Base-by-base conservation (phyloP, 2,888 invertebrate species). In the Drosophila emarginata region DNA sequence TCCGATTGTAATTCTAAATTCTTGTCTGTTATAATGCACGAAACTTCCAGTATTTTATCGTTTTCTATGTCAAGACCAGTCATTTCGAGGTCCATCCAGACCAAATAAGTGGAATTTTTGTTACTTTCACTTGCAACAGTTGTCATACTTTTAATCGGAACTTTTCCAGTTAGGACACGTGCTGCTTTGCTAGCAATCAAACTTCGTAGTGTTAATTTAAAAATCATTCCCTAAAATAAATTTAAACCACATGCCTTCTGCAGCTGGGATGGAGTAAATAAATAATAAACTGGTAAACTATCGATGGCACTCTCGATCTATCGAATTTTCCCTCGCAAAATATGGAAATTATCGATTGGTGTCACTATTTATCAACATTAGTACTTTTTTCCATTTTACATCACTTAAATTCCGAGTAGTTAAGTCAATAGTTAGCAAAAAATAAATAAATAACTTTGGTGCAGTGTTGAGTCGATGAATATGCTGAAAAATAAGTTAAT, bases 1-100 rank as follows among this genome's bases (percentile, higher is more conserved):
- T 94, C 94, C 2, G 96, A 96, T 39, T 97, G 91, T 7, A 96
- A 90, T 79, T 96, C 95, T 14, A 98, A 92, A 61, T 97, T 89
- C 11, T 93, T 92, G 89, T 98, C 97, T 0, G 99, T 99, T 62
- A 99, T 93, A 32, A 99, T 89, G 89, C 97, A 97, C 0, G 97
- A 96, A 63, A 98, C 94, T 93, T 99, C 99, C 86, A 99, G 91
- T 61, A 99, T 96, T 73, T 95, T 94, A 87, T 97, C 95, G 60
- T 92, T 94, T 0, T 95, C 93, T 56, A 95, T 90, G 89, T 98
- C 94, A 14, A 99, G 92, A 0, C 99, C 99, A 7, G 98, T 97
- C 97, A 99, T 97, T 95, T 96, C 96, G 80, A 96, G 90, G 83
- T 96, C 96, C 50, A 96, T 92, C 96, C 96, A 96, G 12, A 96